Base-by-base conservation (phyloP, 2,113 vertebrate species). In the Tetrao urogallus region DNA sequence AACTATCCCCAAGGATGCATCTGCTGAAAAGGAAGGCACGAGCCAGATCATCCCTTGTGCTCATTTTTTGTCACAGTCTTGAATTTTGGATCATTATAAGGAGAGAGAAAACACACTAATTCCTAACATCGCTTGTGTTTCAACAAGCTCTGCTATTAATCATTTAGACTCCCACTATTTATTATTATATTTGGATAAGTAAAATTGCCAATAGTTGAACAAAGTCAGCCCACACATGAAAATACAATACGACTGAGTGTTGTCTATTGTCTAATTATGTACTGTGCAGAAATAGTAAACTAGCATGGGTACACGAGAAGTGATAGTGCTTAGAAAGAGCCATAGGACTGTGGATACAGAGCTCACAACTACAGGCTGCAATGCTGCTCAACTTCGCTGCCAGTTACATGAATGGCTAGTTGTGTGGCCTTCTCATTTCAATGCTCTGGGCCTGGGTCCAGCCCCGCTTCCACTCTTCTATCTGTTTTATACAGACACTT, bases 1-100 rank as follows among this genome's bases (percentile, higher is more conserved):
- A 97, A 96, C 97, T 97, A 98, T 96, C 97, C 96, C 95, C 97
- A 97, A 97, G 95, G 95, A 97, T 86, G 67, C 79, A 82, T 97
- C 97, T 97, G 93, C 92, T 97, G 95, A 97, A 96, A 97, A 92
- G 92, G 71, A 89, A 97, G 92, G 93, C 95, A 94, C 78, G 91
- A 98, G 96, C 97, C 97, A 97, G 97, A 95, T 93, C 90, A 77
- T 95, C 94, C 94, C 91, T 95, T 42, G 50, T 63, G 92, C 96
- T 97, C 95, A 67, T 14, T 97, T 92, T 97, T 97, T 96, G 93
- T 89, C 87, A 88, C 74, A 81, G 95, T 85, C 95, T 95, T 95
- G 93, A 96, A 94, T 97, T 96, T 93, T 96, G 96, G 89, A 97
- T 89, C 86, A 65, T 58, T 94, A 15, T 88, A 92, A 1, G 17